Conservation (phyloP, 2,888 invertebrate genomes). For the Hydrotaea diabolus region DNA sequence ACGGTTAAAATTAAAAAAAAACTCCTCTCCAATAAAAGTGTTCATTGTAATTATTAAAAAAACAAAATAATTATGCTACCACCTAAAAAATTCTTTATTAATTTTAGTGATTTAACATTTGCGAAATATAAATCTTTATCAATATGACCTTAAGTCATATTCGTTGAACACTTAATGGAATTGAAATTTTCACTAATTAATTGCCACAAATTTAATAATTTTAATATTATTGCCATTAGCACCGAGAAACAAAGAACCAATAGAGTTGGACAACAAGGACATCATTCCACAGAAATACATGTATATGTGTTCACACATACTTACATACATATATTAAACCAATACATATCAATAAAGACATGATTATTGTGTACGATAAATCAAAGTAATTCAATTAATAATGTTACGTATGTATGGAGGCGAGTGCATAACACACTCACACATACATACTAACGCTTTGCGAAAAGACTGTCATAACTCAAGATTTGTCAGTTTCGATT, state of each 20-base stretch:
- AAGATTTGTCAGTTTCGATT: too few relatives aligned
- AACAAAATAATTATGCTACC: too few relatives aligned
- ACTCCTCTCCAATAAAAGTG: not conserved
- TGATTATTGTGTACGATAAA: conserved; percentile 55
- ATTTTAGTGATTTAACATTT: too few relatives aligned
- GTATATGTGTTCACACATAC: conserved; percentile 3
- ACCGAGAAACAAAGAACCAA: not conserved
- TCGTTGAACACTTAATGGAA: conserved; percentile 7
- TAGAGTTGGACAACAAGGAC: not conserved
- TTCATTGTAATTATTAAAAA: not conserved
- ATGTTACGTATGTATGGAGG: not conserved
- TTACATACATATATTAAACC: not conserved
- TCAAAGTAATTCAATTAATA: conserved; percentile 61
- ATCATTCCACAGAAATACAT: not conserved
- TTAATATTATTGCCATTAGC: not conserved
- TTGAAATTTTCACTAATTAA: conserved; percentile 30
- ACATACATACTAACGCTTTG: too few relatives aligned
- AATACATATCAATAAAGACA: conserved; percentile 9
- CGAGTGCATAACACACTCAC: too few relatives aligned
- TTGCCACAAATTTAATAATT: conserved; percentile 27
- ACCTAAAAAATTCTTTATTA: too few relatives aligned
- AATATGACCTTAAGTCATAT: conserved; percentile 6
- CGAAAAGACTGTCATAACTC: too few relatives aligned
- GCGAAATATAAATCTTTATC: not conserved
- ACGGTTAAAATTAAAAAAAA: too few relatives aligned